phyloP scores from a whole-genome alignment of 2,888 invertebrate species.

The Trypoxylon attenuatum region DNA sequence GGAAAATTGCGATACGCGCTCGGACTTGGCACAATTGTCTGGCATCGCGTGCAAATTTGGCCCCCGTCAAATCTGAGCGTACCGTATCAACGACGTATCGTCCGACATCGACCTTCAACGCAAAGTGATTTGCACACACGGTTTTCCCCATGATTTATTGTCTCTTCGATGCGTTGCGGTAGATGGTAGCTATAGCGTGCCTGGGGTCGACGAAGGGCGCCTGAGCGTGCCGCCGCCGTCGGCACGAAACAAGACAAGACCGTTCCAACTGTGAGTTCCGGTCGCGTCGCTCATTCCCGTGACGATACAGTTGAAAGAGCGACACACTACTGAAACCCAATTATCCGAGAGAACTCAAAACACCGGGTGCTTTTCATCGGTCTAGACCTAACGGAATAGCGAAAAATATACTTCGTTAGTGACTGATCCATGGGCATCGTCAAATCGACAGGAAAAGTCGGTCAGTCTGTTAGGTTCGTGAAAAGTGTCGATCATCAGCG shows the following conservation, averaged over 20 bases:
- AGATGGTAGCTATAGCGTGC: too few species aligned
- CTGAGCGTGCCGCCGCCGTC: too few species aligned
- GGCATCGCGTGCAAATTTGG: neutral
- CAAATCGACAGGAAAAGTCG: constrained; percentile 1
- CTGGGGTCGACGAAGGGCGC: too few species aligned
- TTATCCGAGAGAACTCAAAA: neutral
- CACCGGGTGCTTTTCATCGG: neutral
- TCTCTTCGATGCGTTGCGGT: neutral
- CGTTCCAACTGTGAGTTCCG: too few species aligned
- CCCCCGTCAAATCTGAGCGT: neutral
- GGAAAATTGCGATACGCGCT: neutral
- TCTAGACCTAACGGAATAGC: neutral
- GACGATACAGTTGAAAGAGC: neutral
- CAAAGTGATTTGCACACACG: neutral
- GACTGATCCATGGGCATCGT: too few species aligned
- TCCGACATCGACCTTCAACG: neutral
- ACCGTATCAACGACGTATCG: neutral
- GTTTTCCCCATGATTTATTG: neutral
- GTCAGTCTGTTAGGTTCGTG: constrained; percentile 16
- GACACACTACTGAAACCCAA: neutral
- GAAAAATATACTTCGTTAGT: neutral
- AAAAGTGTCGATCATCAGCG: constrained; percentile 49
- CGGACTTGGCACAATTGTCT: neutral
- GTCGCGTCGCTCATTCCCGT: too few species aligned
- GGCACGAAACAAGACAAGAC: too few species aligned